Base-by-base conservation (phyloP, 2,888 invertebrate species). In the Morpho achilles region DNA sequence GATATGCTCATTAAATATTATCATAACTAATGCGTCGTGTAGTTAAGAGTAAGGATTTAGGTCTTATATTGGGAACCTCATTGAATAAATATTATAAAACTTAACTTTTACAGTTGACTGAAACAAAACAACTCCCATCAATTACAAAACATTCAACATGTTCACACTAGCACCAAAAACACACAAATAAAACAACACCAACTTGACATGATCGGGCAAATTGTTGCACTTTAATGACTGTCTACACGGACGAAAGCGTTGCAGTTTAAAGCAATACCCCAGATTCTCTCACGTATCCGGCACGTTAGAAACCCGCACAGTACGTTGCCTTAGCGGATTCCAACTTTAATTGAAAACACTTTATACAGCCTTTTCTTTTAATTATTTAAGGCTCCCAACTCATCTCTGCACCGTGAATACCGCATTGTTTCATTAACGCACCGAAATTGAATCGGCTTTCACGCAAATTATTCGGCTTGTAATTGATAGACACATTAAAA, bases 301-400 rank as follows among this genome's bases (percentile, higher is more conserved):
- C 70, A 60, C 65, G 67, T 75, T 77, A 77, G 74, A 67, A 73
- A 70, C 78, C 74, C 76, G 69, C 75, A 74, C 74, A 71, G 69
- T 71, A 69, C 73, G 70, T 73, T 75, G 73, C 75, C 74, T 75
- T 74, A 67, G 72, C 70, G 77, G 78, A 87, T 87, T 84, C 84
- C 82, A 75, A 74, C 73, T 80, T 84, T 87, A 88, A 88, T 88
- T 88, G 87, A 81, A 87, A 87, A 87, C 81, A 79, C 77, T 84
- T 74, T 81, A 76, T 73, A 77, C 70, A 79, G 76, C 77, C 75
- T 78, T 81, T 84, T 84, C 79, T 84, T 84, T 81, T 83, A 82
- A 86, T 87, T 83, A 79, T 79, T 66, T 60, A 57, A 64, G 58
- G 60, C 65, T 62, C 59, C 57, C 65, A 55, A 67, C 64, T 67